Conservation (phyloP, 2,113 vertebrate genomes). For the Amblyopsis rosae region DNA sequence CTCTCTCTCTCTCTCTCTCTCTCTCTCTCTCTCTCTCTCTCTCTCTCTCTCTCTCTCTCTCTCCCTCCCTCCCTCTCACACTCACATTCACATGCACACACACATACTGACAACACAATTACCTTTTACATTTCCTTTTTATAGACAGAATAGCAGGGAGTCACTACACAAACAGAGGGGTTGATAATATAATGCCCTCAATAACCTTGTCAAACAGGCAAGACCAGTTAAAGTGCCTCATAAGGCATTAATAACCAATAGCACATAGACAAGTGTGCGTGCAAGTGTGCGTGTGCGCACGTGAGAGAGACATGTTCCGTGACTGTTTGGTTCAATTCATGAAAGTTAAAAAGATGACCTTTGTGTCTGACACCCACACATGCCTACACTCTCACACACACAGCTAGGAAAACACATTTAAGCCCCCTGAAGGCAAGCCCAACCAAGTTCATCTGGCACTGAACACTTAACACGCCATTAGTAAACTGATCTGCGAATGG, state of each 20-base stretch:
- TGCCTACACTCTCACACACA: constrained; percentile 6
- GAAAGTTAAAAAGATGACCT: neutral
- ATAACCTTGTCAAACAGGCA: neutral
- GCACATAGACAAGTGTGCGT: neutral
- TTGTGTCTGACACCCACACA: constrained; percentile 17
- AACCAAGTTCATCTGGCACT: constrained; percentile 52
- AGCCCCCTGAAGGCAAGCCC: constrained; percentile 37
- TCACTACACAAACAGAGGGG: neutral
- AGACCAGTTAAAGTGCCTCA: neutral
- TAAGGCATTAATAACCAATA: neutral
- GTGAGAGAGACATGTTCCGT: neutral
- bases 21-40: too few relatives aligned
- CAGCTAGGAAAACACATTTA: constrained; percentile 52
- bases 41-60: too few relatives aligned
- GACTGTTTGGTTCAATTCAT: too few relatives aligned
- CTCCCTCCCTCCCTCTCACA: too few relatives aligned
- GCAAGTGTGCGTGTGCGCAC: neutral
- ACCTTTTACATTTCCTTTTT: neutral
- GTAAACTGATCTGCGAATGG: constrained; percentile 50
- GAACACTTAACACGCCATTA: constrained; percentile 28
- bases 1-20: too few relatives aligned
- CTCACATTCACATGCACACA: neutral
- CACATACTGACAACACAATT: neutral
- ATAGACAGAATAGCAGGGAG: neutral
- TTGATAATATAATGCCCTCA: neutral